Evolutionary conservation across 2,797 vertebrate genomes (phyloP), one percentile per base, ranked within the genome.

Genomic region (Typhlichthys subterraneus): DNA sequence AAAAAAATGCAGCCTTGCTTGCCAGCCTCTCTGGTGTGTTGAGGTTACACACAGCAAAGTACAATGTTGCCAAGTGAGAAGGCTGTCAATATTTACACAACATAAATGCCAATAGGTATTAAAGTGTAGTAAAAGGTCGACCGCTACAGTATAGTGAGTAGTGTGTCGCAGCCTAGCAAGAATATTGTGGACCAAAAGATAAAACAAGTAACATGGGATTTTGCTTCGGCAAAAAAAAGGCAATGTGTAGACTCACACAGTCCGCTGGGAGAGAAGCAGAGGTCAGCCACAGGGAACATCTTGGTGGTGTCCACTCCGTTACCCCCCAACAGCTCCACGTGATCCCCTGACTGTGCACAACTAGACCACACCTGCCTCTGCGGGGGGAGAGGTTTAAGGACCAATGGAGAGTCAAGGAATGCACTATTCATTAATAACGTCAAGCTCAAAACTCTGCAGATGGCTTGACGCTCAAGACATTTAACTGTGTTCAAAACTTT

Each of bases 311-410:
- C 97, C 72, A 99, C 87, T 5, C 95, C 94, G 9, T 93, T 92
- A 53, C 97, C 97, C 70, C 96, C 96, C 5, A 98, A 84, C 62
- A 99, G 90, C 85, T 98, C 96, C 73, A 99, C 94, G 57, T 95
- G 97, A 79, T 99, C 97, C 66, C 95, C 94, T 8, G 92, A 86
- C 53, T 91, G 94, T 0, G 90, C 91, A 79, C 97, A 99, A 56
- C 94, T 93, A 0, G 83, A 77, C 85, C 84, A 84, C 1, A 91
- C 67, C 33, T 94, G 90, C 72, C 87, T 94, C 96, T 98, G 78
- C 51, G 46, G 60, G 14, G 50, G 38, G 19, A 5, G 11, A 38
- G n/a, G 45, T 2, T 12, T 2, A 13, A 10, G 23, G 23, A 4
- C 23, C 23, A 29, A 29, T 29, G 23, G 23, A 29, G 23, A 29